Conservation (phyloP, 2,797 vertebrate species). For the Amphiprion clarkii region DNA sequence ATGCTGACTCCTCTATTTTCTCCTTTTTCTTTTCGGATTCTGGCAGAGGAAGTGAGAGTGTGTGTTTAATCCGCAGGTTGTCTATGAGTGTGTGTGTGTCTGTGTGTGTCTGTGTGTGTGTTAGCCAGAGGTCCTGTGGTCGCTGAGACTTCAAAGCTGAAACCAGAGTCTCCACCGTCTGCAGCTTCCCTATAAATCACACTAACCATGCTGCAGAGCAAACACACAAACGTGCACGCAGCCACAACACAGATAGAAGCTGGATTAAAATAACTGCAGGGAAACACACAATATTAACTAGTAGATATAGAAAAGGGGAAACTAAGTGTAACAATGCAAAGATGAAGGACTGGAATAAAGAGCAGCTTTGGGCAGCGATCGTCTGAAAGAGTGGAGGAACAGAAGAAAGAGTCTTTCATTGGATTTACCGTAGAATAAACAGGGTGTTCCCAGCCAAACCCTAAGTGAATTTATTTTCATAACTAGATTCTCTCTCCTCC, state of each 20-base stretch:
- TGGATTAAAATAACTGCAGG: not conserved
- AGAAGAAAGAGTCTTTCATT: conserved; percentile 62
- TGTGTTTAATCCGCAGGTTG: conserved; percentile 60
- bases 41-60: conserved; percentile 68
- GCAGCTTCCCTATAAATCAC: conserved; percentile 88
- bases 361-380: conserved; percentile 7
- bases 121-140: conserved; percentile 76
- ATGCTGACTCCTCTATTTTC: conserved; percentile 30
- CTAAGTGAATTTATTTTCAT: conserved; percentile 63
- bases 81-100: conserved; percentile 47
- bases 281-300: conserved; percentile 1
- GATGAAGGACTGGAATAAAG: conserved; percentile 15
- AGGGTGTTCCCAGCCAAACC: conserved; percentile 64
- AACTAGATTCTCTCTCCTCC: conserved; percentile 40
- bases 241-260: conserved; percentile 22
- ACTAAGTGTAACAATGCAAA: not conserved
- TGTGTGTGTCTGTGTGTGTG: conserved; percentile 44
- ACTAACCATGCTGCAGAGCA: conserved; percentile 78
- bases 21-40: conserved; percentile 38
- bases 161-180: conserved; percentile 84
- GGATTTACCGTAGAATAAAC: conserved; percentile 70
- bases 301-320: not conserved
- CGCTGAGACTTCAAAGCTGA: conserved; percentile 88
- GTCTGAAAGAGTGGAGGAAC: conserved; percentile 28
- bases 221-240: conserved; percentile 42